Evolutionary conservation across 2,797 vertebrate species (phyloP).

Genomic region (Halcyon chelicuti): DNA sequence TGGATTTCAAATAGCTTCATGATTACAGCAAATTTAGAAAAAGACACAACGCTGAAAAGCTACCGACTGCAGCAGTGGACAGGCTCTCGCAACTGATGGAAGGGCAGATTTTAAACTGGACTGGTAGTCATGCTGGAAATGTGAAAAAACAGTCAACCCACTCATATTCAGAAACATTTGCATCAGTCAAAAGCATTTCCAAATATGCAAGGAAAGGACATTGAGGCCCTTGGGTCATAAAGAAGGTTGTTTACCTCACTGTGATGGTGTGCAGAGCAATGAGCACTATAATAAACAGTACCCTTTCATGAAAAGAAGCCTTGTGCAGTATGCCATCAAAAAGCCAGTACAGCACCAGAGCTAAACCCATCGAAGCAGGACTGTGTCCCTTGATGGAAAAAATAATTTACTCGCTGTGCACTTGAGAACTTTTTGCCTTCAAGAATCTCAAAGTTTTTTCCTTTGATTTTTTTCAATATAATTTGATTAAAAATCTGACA

Average conservation of each 20-base stretch:
- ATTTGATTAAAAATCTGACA: background rate
- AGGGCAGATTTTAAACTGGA: background rate
- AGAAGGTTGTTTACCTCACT: background rate
- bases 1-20: background rate
- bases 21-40: background rate
- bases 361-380: background rate
- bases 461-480: background rate
- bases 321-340: background rate
- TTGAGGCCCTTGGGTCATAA: background rate
- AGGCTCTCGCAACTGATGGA: background rate
- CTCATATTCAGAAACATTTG: accelerated
- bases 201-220: background rate
- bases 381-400: background rate
- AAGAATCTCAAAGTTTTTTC: background rate
- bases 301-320: background rate
- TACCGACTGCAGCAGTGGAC: background rate
- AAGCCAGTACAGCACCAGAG: accelerated
- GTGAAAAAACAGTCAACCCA: background rate
- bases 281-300: background rate
- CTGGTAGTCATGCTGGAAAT: background rate
- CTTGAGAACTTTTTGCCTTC: background rate
- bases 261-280: background rate
- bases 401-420: background rate
- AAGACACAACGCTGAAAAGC: background rate
- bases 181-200: background rate